Base-by-base conservation (phyloP, 2,888 invertebrate genomes). In the Saturnia japonica region DNA sequence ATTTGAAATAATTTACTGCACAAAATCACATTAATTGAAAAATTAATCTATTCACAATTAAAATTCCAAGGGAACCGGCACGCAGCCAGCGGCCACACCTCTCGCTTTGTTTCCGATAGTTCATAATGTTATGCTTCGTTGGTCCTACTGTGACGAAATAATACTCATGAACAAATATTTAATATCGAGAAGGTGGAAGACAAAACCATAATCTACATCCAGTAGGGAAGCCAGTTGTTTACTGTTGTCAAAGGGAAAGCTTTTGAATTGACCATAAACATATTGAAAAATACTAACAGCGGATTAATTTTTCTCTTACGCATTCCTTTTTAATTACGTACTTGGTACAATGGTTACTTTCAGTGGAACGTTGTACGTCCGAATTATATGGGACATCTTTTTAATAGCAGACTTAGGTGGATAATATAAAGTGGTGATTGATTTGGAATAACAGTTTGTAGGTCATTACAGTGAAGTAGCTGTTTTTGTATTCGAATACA, bases 31-130 rank as follows among this genome's bases (percentile, higher is more conserved):
- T 9, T 40, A 64, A 64, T 9, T n/a, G 64, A 19, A n/a, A n/a
- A 40, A 64, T 34, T 3, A 40, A 34, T n/a, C 25, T 64, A 40
- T 34, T 40, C 40, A n/a, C n/a, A 64, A 64, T 64, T 64, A 64
- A 64, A 64, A 64, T 64, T 64, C 64, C 64, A 64, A 64, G 64
- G 64, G 40, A 64, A 40, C n/a, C 9, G 40, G 64, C 40, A 11
- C 40, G 40, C 40, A 40, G n/a, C n/a, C 40, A n/a, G 9, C 40
- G 9, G 40, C 64, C 64, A 64, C 64, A 64, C 64, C 64, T 40
- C n/a, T 64, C 19, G 64, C 19, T 64, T 64, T 64, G 40, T 64
- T 62, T 64, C 64, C 40, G 64, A 40, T n/a, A 40, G 34, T 64
- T 40, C 40, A 40, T 40, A 62, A 16, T 62, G 19, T 16, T 28